Evolutionary conservation across 2,113 vertebrate genomes (phyloP), one percentile per base, ranked within the genome.

Genomic region (Chaetura pelagica): DNA sequence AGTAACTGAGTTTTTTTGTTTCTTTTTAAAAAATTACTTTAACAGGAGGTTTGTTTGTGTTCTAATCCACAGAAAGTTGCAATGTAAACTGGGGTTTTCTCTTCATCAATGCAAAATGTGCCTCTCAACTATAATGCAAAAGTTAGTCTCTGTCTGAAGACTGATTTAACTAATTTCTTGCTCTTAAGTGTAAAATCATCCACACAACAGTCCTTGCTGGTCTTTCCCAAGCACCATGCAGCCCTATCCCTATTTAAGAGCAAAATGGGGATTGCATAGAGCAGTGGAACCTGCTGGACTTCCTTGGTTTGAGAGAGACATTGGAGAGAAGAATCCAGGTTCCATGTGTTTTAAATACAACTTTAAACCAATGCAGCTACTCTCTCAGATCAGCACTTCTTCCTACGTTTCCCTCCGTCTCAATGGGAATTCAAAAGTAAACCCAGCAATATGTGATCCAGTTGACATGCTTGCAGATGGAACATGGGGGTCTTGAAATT

Each of bases 91-190:
- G 4, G 24, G 55, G 32, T 5, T 80, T 76, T 88, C 55, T 38
- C 12, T 81, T 87, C 26, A 72, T 78, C 59, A 84, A 7, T 88
- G 68, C 46, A 89, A 93, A 96, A 89, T 26, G 82, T 96, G 79
- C 89, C 89, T 93, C 81, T 92, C 57, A 44, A 78, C 55, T 77
- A 46, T 59, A 91, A 91, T 81, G 68, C 52, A 64, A 72, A 89
- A 80, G 24, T 68, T 55, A 34, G 15, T 81, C 48, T 88, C 58
- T 76, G 10, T 96, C 38, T 40, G 34, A 89, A 82, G 90, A 79
- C 58, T 73, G 35, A 91, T 93, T 24, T 62, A 77, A 69, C 2
- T 2, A 49, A 22, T 86, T 94, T 89, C 23, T 54, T 84, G 35
- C 38, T 91, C 32, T 74, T 72, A 21, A 0, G 0, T 84, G 46